These are phyloP conservation scores for Protophormia terraenovae DNA, from an alignment of 2,888 invertebrate genomes.

Conservation along the genomic window DNA sequence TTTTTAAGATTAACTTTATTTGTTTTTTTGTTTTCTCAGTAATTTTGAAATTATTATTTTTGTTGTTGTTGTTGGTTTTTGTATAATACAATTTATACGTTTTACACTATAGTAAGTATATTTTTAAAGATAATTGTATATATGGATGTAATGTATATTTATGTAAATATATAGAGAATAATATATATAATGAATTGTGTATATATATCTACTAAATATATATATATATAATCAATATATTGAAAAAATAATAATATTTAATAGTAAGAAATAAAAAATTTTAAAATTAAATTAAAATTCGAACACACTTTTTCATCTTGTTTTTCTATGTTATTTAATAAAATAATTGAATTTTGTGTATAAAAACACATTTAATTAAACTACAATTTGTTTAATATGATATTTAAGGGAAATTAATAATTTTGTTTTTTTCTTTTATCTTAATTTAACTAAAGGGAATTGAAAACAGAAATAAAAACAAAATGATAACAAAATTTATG, in stretches of 20 bases:
- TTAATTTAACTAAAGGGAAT: conserved; percentile 16
- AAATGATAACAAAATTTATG: too few relatives aligned
- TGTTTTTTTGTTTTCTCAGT: conserved; percentile 67
- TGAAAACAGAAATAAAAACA: too few relatives aligned
- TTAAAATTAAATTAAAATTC: conserved; percentile 76
- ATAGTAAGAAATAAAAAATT: conserved; percentile 62
- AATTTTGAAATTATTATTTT: conserved; percentile 64
- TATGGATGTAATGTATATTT: neutral
- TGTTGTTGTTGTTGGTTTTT: conserved; percentile 7
- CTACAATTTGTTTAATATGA: neutral
- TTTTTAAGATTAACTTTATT: conserved; percentile 73
- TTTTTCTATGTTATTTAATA: neutral
- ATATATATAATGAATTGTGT: neutral
- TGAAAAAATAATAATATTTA: neutral
- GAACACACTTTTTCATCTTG: conserved; percentile 74
- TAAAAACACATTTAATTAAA: neutral
- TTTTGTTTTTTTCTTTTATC: neutral
- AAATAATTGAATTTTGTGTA: conserved; percentile 36
- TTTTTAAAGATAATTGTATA: conserved; percentile 53
- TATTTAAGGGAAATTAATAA: neutral
- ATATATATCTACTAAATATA: conserved; percentile 36
- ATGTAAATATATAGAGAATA: conserved; percentile 37
- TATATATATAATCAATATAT: conserved; percentile 17
- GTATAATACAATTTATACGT: conserved; percentile 48
- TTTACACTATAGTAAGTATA: conserved; percentile 40